These are phyloP conservation scores for Spea multiplicata DNA, from an alignment of 2,113 vertebrate species.

Conservation along the genomic window DNA sequence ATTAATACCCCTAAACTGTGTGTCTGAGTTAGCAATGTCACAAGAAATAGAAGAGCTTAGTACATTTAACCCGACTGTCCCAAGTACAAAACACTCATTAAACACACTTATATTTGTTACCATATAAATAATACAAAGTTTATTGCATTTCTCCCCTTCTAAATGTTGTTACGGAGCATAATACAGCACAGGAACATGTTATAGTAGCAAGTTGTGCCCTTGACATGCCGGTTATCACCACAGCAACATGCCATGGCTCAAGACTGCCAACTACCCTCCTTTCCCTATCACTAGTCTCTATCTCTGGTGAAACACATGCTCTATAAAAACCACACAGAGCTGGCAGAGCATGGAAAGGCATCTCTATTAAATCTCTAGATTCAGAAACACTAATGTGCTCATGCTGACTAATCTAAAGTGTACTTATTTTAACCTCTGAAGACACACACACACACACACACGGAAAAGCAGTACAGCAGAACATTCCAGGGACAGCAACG, in stretches of 20 bases:
- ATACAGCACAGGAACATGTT: neutral
- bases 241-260: constrained; percentile 53
- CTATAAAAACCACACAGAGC: constrained; percentile 36
- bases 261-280: constrained; percentile 48
- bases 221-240: constrained; percentile 59
- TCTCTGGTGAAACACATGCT: constrained; percentile 37
- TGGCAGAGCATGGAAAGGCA: neutral
- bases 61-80: too few species aligned
- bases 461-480: constrained; percentile 26
- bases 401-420: constrained; percentile 51
- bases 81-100: too few species aligned
- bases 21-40: too few species aligned
- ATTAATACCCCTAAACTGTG: too few species aligned
- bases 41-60: too few species aligned
- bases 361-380: constrained; percentile 47
- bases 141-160: neutral
- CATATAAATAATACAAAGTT: neutral
- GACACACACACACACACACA: constrained; percentile 11
- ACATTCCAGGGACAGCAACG: constrained; percentile 32
- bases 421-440: constrained; percentile 55
- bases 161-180: neutral
- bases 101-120: too few species aligned
- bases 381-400: constrained; percentile 37
- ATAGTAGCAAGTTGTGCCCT: constrained; percentile 53
- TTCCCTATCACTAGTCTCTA: constrained; percentile 46